A percentile compares a stretch with the other conserved stretches of the same genome.
These are phyloP conservation scores for Hyposoter didymator DNA, from an alignment of 2,888 invertebrate species.

Conservation along the genomic window DNA sequence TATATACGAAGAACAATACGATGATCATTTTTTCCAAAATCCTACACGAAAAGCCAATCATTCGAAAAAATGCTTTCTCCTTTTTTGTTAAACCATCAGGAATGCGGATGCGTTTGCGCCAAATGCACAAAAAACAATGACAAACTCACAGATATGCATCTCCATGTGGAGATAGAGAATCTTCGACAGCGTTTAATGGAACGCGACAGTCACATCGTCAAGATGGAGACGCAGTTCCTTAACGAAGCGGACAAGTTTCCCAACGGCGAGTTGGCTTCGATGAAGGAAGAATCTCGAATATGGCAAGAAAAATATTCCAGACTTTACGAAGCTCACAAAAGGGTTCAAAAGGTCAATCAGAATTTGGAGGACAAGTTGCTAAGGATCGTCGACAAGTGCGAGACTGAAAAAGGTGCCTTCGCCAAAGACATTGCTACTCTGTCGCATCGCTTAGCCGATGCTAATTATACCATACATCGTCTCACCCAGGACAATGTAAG, in stretches of 20 bases:
- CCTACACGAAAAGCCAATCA: too few relatives aligned
- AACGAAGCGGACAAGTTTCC: slow-evolving; percentile 88
- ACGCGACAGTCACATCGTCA: slow-evolving; percentile 92
- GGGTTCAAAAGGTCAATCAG: slow-evolving; percentile 97
- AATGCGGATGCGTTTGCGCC: slow-evolving; percentile 87
- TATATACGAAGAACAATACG: not conserved
- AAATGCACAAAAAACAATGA: slow-evolving; percentile 83
- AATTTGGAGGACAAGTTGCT: slow-evolving; percentile 97
- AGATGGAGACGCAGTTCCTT: slow-evolving; percentile 94
- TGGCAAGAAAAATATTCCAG: slow-evolving; percentile 97
- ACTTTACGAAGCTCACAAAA: slow-evolving; percentile 96
- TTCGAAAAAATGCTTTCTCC: not conserved
- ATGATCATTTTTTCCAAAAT: not conserved
- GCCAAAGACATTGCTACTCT: slow-evolving; percentile 95
- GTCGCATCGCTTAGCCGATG: slow-evolving; percentile 93
- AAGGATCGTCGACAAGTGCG: slow-evolving; percentile 96
- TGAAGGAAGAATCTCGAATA: slow-evolving; percentile 93
- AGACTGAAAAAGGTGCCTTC: slow-evolving; percentile 94
- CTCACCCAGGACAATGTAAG: slow-evolving; percentile 94
- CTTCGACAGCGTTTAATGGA: slow-evolving; percentile 93
- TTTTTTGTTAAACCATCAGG: slow-evolving; percentile 79
- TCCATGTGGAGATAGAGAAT: slow-evolving; percentile 95
- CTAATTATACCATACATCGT: slow-evolving; percentile 93
- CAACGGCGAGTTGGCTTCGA: slow-evolving; percentile 90
- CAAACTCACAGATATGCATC: slow-evolving; percentile 87